Evolutionary conservation across 2,888 invertebrate species (phyloP).

Genomic region (Hydriomena furcata): DNA sequence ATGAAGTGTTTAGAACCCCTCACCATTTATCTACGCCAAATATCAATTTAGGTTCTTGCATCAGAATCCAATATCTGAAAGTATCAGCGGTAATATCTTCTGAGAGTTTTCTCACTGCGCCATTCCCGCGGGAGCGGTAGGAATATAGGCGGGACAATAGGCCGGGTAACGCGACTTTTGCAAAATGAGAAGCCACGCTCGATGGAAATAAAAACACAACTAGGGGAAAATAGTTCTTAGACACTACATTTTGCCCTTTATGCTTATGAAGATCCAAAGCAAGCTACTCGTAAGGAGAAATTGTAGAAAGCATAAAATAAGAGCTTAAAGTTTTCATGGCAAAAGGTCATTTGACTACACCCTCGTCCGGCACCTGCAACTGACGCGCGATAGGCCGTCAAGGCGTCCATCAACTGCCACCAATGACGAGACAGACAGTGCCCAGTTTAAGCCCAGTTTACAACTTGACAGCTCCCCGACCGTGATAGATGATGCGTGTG

Average conservation of each 20-base stretch:
- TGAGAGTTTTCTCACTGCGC: slow-evolving; percentile 41
- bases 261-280: background rate
- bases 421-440: slow-evolving; percentile 57
- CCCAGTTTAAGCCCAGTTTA: slow-evolving; percentile 70
- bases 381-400: slow-evolving; percentile 60
- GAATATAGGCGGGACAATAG: slow-evolving; percentile 46
- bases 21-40: background rate
- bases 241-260: background rate
- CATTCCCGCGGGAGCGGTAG: slow-evolving; percentile 34
- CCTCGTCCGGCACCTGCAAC: slow-evolving; percentile 44
- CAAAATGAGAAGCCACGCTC: slow-evolving; percentile 41
- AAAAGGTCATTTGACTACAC: slow-evolving; percentile 50
- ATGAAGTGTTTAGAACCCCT: background rate
- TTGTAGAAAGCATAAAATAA: background rate
- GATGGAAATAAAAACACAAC: slow-evolving; percentile 17
- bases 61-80: slow-evolving; percentile 48
- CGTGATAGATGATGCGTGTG: slow-evolving; percentile 68
- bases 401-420: slow-evolving; percentile 73
- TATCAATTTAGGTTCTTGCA: slow-evolving; percentile 32
- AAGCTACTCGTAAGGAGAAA: too few species aligned
- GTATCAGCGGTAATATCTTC: slow-evolving; percentile 55
- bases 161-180: slow-evolving; percentile 42
- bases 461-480: slow-evolving; percentile 66
- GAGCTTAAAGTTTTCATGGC: slow-evolving; percentile 37
- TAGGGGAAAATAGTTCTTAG: background rate